These are phyloP conservation scores for Cheilosia impressa DNA, from an alignment of 2,888 invertebrate species.

Conservation along the genomic window DNA sequence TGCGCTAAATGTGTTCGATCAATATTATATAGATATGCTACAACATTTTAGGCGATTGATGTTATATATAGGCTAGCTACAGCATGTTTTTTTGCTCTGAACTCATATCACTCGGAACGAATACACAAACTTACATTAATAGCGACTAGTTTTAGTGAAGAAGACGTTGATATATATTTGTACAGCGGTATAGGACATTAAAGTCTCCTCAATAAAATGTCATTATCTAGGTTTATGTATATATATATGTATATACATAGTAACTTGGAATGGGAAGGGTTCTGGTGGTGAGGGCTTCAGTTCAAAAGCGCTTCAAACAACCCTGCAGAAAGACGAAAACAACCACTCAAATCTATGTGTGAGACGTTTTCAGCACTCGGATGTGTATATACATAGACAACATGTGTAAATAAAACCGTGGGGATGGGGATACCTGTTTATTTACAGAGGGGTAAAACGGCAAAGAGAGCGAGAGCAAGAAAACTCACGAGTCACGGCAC, in stretches of 20 bases:
- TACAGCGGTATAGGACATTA: constrained; percentile 66
- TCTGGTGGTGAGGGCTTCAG: constrained; percentile 35
- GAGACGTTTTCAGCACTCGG: constrained; percentile 65
- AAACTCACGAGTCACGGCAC: constrained; percentile 13
- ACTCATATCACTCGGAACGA: constrained; percentile 16
- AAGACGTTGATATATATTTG: constrained; percentile 36
- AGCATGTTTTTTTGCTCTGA: background rate
- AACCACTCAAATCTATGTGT: constrained; percentile 65
- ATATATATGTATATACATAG: constrained; percentile 42
- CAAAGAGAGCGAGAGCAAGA: constrained; percentile 65
- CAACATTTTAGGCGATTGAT: constrained; percentile 24
- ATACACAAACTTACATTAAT: constrained; percentile 44
- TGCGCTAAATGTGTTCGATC: background rate
- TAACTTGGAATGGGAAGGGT: constrained; percentile 51
- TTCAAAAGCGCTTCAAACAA: constrained; percentile 46
- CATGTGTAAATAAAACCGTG: constrained; percentile 72
- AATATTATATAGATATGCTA: constrained; percentile 7
- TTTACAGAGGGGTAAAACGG: constrained; percentile 52
- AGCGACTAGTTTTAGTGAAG: constrained; percentile 13
- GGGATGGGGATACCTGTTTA: constrained; percentile 73
- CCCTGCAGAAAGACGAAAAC: constrained; percentile 64
- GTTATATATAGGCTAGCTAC: background rate
- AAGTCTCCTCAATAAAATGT: constrained; percentile 72
- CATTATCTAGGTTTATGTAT: constrained; percentile 62
- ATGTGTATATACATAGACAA: constrained; percentile 72